A percentile compares a stretch with the other conserved stretches of the same genome.
Evolutionary conservation across 2,888 invertebrate genomes (phyloP).

Genomic region (Pseudanteris insignis): DNA sequence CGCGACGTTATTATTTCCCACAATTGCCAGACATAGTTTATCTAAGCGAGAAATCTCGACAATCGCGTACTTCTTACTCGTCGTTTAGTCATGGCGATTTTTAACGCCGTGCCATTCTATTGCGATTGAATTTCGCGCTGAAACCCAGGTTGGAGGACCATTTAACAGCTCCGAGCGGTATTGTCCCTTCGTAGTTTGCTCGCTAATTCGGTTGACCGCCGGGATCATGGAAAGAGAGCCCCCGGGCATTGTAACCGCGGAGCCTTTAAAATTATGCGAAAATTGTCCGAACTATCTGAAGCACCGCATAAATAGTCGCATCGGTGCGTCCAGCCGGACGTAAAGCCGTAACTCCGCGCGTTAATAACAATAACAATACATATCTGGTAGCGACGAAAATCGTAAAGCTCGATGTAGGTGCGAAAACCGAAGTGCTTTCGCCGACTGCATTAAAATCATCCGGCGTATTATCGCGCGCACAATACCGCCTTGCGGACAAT

Average conservation of each 20-base stretch:
- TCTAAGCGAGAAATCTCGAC: no score
- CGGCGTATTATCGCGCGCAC: constrained; percentile 50
- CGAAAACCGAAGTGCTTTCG: constrained; percentile 40
- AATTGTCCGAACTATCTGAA: constrained; percentile 10
- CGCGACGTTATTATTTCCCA: no score
- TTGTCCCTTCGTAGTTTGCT: no score
- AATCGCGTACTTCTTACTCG: no score
- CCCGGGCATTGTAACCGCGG: constrained; percentile 2
- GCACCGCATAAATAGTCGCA: constrained; percentile 28
- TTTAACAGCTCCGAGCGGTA: no score
- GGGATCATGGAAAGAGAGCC: no score
- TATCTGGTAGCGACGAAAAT: constrained; percentile 32
- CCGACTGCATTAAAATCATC: constrained; percentile 54
- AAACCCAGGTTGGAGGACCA: no score
- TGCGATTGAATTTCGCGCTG: no score
- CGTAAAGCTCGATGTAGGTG: constrained; percentile 35
- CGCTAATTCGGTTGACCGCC: no score
- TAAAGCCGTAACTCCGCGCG: constrained; percentile 16
- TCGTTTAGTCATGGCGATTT: no score
- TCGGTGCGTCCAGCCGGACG: constrained; percentile 4
- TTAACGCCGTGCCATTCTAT: no score
- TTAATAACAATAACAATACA: constrained; percentile 44
- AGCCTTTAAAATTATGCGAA: constrained; percentile 9
- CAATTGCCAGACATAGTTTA: no score
- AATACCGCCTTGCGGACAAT: constrained; percentile 52